Evolutionary conservation across 2,113 vertebrate genomes (phyloP).

Genomic region (Grammomys surdaster): DNA sequence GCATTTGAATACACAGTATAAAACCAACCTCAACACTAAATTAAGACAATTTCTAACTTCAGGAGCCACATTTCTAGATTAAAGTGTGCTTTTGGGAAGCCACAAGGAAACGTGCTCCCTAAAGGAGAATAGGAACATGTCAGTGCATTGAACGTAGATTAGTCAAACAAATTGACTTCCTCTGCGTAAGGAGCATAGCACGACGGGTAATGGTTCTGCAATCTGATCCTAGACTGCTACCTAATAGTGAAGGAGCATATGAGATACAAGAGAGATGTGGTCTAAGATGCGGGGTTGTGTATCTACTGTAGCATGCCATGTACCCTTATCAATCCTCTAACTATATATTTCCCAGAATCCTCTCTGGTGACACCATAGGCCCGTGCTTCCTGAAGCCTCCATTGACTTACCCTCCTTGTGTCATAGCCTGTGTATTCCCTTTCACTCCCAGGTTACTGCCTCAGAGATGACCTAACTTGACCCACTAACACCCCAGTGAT

Average conservation of each 20-base stretch:
- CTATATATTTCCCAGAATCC: fast-evolving
- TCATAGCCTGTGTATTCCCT: background rate
- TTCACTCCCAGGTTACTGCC: fast-evolving
- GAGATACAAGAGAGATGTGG: background rate
- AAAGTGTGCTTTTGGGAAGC: background rate
- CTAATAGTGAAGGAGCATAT: fast-evolving
- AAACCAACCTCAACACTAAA: too few relatives aligned
- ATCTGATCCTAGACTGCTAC: background rate
- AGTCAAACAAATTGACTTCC: background rate
- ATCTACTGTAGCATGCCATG: fast-evolving
- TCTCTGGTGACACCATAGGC: fast-evolving
- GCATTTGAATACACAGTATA: too few relatives aligned
- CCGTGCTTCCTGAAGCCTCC: background rate
- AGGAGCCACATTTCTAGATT: background rate
- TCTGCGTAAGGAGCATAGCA: background rate
- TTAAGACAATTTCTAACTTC: background rate
- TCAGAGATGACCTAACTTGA: fast-evolving
- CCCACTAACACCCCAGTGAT: background rate
- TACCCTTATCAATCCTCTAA: background rate
- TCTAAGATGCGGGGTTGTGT: fast-evolving
- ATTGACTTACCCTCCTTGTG: background rate
- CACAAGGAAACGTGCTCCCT: background rate
- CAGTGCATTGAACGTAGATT: background rate
- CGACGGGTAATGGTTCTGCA: background rate
- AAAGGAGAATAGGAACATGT: background rate